These are phyloP conservation scores for Sciurus vulgaris DNA, from an alignment of 2,797 vertebrate species.

Conservation along the genomic window DNA sequence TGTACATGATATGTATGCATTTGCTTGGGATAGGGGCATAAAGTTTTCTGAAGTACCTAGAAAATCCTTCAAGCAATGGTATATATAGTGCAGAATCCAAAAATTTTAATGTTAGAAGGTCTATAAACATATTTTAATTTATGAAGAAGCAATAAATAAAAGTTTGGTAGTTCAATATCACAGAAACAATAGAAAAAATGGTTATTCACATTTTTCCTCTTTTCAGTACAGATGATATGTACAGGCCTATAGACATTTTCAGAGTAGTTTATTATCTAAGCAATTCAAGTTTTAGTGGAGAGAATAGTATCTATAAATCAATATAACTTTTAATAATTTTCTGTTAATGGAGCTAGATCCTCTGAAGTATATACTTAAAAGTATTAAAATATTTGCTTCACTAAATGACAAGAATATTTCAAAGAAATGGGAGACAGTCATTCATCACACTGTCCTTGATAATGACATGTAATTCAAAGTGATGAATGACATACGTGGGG, in stretches of 20 bases:
- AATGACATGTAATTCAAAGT: not conserved
- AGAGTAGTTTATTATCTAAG: not conserved
- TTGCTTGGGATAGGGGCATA: not conserved
- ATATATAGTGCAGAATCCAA: not conserved
- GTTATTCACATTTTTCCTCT: not conserved
- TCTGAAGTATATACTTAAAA: not conserved
- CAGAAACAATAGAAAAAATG: not conserved
- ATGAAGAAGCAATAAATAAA: not conserved
- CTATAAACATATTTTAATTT: not conserved
- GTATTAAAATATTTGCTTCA: not conserved
- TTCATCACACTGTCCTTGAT: not conserved
- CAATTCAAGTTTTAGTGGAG: not conserved
- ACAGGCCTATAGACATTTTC: not conserved
- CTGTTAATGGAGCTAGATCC: not conserved
- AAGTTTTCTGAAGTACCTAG: not conserved
- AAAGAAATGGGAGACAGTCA: not conserved
- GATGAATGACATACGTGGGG: not conserved
- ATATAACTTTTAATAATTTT: not conserved
- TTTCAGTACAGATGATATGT: not conserved
- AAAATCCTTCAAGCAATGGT: not conserved
- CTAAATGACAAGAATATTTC: not conserved
- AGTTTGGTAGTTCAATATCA: not conserved
- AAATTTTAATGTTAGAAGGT: not conserved
- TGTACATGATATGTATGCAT: not conserved
- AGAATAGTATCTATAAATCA: not conserved